Evolutionary conservation across 2,113 vertebrate species (phyloP).

Genomic region (Chascanopsetta lugubris): DNA sequence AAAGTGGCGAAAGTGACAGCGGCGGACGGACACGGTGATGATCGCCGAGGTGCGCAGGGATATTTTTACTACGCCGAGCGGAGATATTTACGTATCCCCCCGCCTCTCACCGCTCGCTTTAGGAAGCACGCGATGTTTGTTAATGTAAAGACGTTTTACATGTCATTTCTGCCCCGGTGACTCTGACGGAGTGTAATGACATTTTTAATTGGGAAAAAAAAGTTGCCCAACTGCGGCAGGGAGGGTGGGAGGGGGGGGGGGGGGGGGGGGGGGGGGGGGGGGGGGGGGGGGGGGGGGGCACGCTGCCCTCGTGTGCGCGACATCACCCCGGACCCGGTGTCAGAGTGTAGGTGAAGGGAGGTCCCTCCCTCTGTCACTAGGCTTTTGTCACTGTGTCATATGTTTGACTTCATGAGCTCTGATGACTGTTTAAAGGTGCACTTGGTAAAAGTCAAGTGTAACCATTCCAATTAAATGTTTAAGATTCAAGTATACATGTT

Average conservation of each 20-base stretch:
- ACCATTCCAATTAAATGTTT: no score
- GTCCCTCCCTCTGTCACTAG: slow-evolving; percentile 12
- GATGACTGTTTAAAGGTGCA: slow-evolving; percentile 8
- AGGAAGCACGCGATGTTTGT: no score
- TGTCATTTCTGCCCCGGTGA: neutral
- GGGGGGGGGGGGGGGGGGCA: slow-evolving; percentile 50
- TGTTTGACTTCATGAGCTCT: slow-evolving; percentile 22
- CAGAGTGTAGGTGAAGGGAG: slow-evolving; percentile 35
- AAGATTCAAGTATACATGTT: no score
- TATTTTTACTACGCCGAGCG: no score
- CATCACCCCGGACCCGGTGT: slow-evolving; percentile 44
- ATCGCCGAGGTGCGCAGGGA: slow-evolving; percentile 66
- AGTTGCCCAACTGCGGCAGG: slow-evolving; percentile 60
- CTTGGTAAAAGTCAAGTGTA: no score
- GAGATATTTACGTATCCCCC: no score
- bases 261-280: no score
- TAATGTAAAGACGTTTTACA: neutral
- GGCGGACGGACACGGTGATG: slow-evolving; percentile 68
- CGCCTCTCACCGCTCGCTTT: no score
- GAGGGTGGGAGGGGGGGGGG: no score
- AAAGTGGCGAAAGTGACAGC: slow-evolving; percentile 83
- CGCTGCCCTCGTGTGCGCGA: slow-evolving; percentile 46
- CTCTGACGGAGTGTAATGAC: slow-evolving; percentile 22
- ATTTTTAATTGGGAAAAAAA: slow-evolving; percentile 33
- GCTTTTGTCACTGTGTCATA: slow-evolving; percentile 24